Base-by-base conservation (phyloP, 1,140 invertebrate species). In the Sycobia sp. region DNA sequence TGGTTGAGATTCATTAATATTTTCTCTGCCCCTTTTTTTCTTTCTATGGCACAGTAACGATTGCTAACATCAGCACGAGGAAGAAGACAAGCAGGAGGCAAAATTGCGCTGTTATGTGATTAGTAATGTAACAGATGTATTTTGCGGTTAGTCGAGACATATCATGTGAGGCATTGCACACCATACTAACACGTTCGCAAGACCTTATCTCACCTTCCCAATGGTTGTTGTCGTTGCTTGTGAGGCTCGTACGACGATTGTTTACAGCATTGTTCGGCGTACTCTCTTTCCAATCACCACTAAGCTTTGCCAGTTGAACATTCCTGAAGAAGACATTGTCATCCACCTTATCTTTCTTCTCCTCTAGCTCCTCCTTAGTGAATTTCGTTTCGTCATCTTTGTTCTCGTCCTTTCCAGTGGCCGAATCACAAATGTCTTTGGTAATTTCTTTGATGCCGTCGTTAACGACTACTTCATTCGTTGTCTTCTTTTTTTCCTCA, bases 21-120 rank as follows among this genome's bases (percentile, higher is more conserved):
- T 61, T 5, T 25, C 20, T 53, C 49, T 32, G 49, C 4, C 57
- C 23, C 39, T 44, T 53, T 2, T 11, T 18, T 3, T 29, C 18
- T 10, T 14, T 44, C 36, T 58, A 68, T 65, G 62, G 67, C 62
- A 68, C 63, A 49, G 34, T 47, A 20, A 46, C 67, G 61, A 71
- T 68, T 61, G 70, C 69, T 62, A 73, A 65, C 57, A 73, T 62
- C 63, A 73, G 69, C 68, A 67, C 69, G 66, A 71, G 67, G 60
- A 67, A 69, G 54, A 73, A 62, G 46, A 67, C 63, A 65, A 68
- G 71, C 63, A 73, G 56, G 41, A 67, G 63, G 67, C 71, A 63
- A 57, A 65, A 63, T 47, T 69, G 66, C 51, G 65, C 55, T 50
- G 66, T 70, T 66, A 72, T 65, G 62, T 68, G 59, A 65, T 73